Evolutionary conservation across 2,113 vertebrate genomes (phyloP).

Genomic region (Oreochromis spilurus): DNA sequence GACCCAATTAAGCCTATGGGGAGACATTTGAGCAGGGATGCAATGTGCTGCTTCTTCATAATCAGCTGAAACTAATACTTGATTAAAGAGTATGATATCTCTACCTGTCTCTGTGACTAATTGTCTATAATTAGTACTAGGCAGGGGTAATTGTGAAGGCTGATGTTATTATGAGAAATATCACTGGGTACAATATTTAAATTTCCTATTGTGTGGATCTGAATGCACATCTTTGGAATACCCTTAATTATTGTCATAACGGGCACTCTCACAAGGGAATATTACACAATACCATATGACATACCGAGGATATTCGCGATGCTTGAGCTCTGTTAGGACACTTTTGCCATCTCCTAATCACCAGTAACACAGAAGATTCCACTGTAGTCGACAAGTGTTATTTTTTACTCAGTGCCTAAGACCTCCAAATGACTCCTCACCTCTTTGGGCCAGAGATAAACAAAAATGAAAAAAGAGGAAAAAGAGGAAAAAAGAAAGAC

Average conservation of each 20-base stretch:
- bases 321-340: not conserved
- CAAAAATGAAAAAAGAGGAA: not conserved
- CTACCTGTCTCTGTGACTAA: constrained; percentile 52
- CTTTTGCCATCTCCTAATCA: constrained; percentile 25
- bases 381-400: not conserved
- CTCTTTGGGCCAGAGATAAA: constrained; percentile 37
- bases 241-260: constrained; percentile 37
- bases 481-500: not conserved
- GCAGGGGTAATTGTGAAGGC: constrained; percentile 46
- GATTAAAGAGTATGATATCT: constrained; percentile 49
- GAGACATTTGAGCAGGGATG: constrained; percentile 22
- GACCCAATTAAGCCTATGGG: constrained; percentile 54
- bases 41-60: constrained; percentile 43
- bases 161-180: constrained; percentile 41
- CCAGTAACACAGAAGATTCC: not conserved
- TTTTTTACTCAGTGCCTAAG: constrained; percentile 2
- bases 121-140: constrained; percentile 60
- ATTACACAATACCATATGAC: constrained; percentile 2
- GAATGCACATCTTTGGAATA: not conserved
- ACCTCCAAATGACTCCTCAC: constrained; percentile 44
- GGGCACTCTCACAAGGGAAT: constrained; percentile 5
- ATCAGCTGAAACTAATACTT: constrained; percentile 57
- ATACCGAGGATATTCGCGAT: not conserved
- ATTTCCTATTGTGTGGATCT: constrained; percentile 21
- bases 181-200: constrained; percentile 24